Percentiles rank a stretch among this genome's conserved stretches.
Evolutionary conservation across 2,797 vertebrate genomes (phyloP).

Genomic region (Labroides dimidiatus): DNA sequence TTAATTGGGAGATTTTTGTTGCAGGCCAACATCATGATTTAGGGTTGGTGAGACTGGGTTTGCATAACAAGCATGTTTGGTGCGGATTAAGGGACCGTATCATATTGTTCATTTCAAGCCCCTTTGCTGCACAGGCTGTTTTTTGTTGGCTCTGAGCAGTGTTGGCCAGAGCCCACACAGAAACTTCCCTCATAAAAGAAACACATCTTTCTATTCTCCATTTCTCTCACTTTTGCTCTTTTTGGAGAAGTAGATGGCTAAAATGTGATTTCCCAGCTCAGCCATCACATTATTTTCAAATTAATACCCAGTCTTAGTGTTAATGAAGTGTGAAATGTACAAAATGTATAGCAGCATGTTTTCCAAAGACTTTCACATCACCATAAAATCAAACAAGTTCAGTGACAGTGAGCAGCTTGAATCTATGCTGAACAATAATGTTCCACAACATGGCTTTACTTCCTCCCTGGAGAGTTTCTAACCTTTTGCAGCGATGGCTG

Average conservation of each 20-base stretch:
- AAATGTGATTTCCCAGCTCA: too few species aligned
- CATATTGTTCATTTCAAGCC: background rate
- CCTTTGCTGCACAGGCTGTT: too few species aligned
- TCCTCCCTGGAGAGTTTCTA: slow-evolving; percentile 21
- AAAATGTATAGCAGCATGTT: background rate
- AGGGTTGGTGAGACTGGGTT: background rate
- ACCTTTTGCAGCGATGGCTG: slow-evolving; percentile 31
- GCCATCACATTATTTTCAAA: background rate
- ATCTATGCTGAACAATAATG: slow-evolving; percentile 13
- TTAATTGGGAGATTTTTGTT: slow-evolving; percentile 43
- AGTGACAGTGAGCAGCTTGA: slow-evolving; percentile 5
- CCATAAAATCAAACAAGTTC: slow-evolving; percentile 8
- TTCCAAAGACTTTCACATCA: background rate
- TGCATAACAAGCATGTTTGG: slow-evolving; percentile 37
- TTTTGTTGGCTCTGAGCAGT: background rate
- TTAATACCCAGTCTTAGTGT: background rate
- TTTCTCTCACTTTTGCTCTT: too few species aligned
- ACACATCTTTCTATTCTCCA: too few species aligned
- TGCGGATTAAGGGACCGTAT: slow-evolving; percentile 10
- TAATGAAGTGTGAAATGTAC: background rate
- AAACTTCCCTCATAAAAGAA: background rate
- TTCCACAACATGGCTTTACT: background rate
- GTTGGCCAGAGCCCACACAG: background rate
- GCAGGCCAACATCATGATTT: slow-evolving; percentile 32
- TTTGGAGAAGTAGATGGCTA: too few species aligned